Evolutionary conservation across 2,113 vertebrate species (phyloP).

Genomic region (Gobiocypris rarus): DNA sequence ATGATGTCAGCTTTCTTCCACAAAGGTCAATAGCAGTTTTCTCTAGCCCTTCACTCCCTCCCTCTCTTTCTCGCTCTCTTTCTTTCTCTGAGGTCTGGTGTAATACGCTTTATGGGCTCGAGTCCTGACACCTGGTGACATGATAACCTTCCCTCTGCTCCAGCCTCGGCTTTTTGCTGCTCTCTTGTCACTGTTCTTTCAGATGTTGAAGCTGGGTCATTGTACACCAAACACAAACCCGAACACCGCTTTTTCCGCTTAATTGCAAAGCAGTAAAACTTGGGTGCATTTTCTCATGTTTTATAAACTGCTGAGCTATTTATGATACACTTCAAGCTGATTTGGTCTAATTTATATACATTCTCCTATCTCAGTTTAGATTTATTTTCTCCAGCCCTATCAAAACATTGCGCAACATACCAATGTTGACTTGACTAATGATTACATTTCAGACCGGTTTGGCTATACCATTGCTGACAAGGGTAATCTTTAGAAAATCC

Average conservation of each 20-base stretch:
- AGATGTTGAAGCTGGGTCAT: constrained; percentile 18
- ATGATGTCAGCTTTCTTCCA: constrained; percentile 78
- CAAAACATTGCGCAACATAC: neutral
- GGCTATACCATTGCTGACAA: neutral
- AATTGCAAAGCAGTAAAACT: neutral
- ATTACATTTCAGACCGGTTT: neutral
- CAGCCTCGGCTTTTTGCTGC: constrained; percentile 39
- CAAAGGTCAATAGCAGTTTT: constrained; percentile 74
- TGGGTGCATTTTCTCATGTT: neutral
- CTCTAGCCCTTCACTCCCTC: constrained; percentile 42
- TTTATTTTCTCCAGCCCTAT: neutral
- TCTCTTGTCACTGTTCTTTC: constrained; percentile 30
- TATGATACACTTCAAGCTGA: neutral
- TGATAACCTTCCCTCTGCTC: constrained; percentile 65
- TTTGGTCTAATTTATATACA: neutral
- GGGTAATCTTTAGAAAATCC: neutral
- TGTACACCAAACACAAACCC: neutral
- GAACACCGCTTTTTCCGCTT: neutral
- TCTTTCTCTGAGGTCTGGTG: constrained; percentile 47
- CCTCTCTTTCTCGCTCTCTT: constrained; percentile 6
- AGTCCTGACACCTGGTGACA: constrained; percentile 67
- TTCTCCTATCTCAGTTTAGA: neutral
- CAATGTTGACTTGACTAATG: neutral
- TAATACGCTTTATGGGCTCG: constrained; percentile 67
- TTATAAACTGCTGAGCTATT: neutral